Base-by-base conservation (phyloP, 1,140 invertebrate genomes). In the Magallana ariakensis region DNA sequence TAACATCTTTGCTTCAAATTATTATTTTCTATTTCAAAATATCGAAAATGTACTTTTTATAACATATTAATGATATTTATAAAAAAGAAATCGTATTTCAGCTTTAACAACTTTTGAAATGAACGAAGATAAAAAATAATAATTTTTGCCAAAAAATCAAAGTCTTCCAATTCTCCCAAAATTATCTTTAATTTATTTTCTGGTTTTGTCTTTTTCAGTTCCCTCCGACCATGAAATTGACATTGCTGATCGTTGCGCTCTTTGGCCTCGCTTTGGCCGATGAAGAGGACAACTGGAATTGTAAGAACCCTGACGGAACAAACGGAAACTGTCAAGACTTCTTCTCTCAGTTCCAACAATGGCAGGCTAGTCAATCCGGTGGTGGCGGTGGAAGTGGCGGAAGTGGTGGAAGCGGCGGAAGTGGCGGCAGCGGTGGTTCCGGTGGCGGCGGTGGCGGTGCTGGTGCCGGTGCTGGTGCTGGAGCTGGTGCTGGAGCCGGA, bases 251-350 rank as follows among this genome's bases (percentile, higher is more conserved):
- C 13, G 11, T 82, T n/a, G 80, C 16, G 11, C 46, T 56, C 46
- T 55, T 55, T 16, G 15, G 53, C 80, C 55, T 56, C 19, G 80
- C 46, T 55, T 82, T 82, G 53, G 46, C 55, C 16, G 55, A 56
- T 54, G 80, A 55, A n/a, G 80, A 55, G 53, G 55, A 54, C 46
- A 82, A 26, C 33, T 82, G 80, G 80, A 55, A 56, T 82, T 82
- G 80, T 54, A n/a, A 56, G 10, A n/a, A 53, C 16, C 33, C 10
- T 11, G 33, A 75, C 22, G 22, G 22, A 46, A 13, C 22, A 15
- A 26, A 75, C 22, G 22, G 66, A 33, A 26, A 75, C 22, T 75
- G 66, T 13, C 19, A 75, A 19, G 22, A 75, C 66, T 75, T 75
- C 66, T 75, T 75, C 15, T 0, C 22, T 13, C 66, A 75, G 66